Base-by-base conservation (phyloP, 2,888 invertebrate species). In the Melinaea menophilus region DNA sequence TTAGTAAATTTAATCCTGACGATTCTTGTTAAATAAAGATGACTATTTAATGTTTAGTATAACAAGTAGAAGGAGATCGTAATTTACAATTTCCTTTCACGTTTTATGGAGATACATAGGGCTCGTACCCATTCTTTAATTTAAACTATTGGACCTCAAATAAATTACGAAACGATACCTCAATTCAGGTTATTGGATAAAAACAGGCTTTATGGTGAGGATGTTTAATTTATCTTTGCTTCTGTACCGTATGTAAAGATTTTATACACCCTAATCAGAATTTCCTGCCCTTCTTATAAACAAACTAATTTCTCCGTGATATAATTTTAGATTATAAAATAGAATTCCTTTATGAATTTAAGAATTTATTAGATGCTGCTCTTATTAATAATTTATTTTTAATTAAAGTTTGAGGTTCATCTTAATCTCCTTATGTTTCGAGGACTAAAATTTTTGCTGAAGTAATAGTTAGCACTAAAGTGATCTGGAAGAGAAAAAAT, bases 181-280 rank as follows among this genome's bases (percentile, higher is more conserved):
- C 47, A 48, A 41, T 56, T 46, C 9, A 41, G 13, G 55, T 62
- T 55, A 58, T 56, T 60, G 57, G 9, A 37, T 57, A 63, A 61
- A 66, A 63, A 59, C 56, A 57, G 58, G 61, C 57, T 48, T 59
- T 59, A 56, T 59, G 63, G 51, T 57, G 47, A 46, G 65, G 61
- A 58, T 59, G 62, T 62, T 62, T 68, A 64, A 69, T 69, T 69
- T 68, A 66, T 66, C 63, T 63, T 61, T 34, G 58, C 66, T 61
- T 65, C 68, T 70, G 66, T 70, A 57, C 51, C 56, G 56, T 35
- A 47, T 22, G 58, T 57, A 58, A 65, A 58, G 63, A 56, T 58
- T 63, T 62, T 67, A 65, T 63, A 62, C 47, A 61, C 58, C 63
- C 61, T 60, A 65, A 61, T 66, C 58, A 48, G 35, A 62, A 62